phyloP scores from a whole-genome alignment of 2,888 invertebrate genomes.

The Adelognathus sp. region DNA sequence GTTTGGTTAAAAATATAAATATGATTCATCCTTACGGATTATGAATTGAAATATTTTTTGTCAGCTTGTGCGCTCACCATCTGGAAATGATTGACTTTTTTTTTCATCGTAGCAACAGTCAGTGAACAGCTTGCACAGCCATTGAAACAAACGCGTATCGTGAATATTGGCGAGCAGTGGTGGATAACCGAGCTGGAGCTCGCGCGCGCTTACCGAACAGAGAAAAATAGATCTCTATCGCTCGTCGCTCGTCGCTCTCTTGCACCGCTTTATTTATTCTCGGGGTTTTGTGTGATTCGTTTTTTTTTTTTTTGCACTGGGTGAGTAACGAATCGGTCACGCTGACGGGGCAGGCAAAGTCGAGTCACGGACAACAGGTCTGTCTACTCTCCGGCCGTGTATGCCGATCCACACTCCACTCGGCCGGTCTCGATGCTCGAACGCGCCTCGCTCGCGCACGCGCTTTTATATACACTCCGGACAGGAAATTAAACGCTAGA shows the following conservation, averaged over 20 bases:
- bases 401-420: too few relatives aligned
- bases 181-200: neutral
- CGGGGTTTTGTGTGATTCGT: too few relatives aligned
- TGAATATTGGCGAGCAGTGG: neutral
- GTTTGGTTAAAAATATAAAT: too few relatives aligned
- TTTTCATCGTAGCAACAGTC: too few relatives aligned
- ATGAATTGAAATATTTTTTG: too few relatives aligned
- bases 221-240: constrained; percentile 54
- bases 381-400: neutral
- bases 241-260: constrained; percentile 40
- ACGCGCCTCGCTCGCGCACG: constrained; percentile 38
- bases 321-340: constrained; percentile 69
- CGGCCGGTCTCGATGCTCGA: constrained; percentile 45
- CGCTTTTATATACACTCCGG: constrained; percentile 64
- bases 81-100: too few relatives aligned
- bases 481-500: constrained; percentile 76
- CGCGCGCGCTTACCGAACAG: constrained; percentile 37
- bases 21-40: too few relatives aligned
- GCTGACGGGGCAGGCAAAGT: constrained; percentile 60
- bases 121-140: too few relatives aligned
- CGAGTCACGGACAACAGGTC: constrained; percentile 59
- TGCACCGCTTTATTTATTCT: constrained; percentile 58
- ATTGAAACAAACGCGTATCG: too few relatives aligned
- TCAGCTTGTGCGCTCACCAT: too few relatives aligned
- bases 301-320: constrained; percentile 62